phyloP scores from a whole-genome alignment of 2,888 invertebrate genomes.

The Oligia fasciuncula region DNA sequence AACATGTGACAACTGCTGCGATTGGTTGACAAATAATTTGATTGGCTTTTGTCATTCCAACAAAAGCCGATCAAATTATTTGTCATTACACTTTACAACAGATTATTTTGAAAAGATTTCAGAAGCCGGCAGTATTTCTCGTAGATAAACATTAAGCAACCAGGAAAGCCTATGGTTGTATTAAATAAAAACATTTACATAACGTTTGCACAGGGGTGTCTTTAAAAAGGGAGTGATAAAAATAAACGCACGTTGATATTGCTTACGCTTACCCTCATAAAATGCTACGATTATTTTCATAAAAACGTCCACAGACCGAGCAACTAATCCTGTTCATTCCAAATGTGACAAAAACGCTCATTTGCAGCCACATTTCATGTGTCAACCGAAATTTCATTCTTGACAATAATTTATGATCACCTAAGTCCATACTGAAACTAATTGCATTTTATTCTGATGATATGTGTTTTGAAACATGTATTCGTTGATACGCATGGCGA shows the following conservation, averaged over 20 bases:
- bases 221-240: constrained; percentile 34
- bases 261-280: constrained; percentile 17
- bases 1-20: background rate
- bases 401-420: constrained; percentile 52
- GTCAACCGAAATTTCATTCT: constrained; percentile 49
- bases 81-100: background rate
- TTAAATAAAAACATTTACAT: constrained; percentile 37
- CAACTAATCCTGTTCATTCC: constrained; percentile 45
- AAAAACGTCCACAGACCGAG: constrained; percentile 25
- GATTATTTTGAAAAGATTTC: background rate
- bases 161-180: background rate
- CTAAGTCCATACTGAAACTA: constrained; percentile 33
- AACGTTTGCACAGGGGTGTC: constrained; percentile 15
- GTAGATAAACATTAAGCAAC: background rate
- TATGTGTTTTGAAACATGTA: constrained; percentile 12
- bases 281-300: constrained; percentile 33
- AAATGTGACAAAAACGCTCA: constrained; percentile 50
- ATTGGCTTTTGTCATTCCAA: background rate
- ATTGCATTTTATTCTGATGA: constrained; percentile 46
- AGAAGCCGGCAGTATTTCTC: background rate
- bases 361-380: constrained; percentile 50
- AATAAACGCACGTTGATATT: constrained; percentile 41
- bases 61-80: background rate
- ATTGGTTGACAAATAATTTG: background rate
- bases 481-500: background rate